phyloP scores from a whole-genome alignment of 37 sponge, comb jelly and placozoan genomes.

The Agelas oroides region DNA sequence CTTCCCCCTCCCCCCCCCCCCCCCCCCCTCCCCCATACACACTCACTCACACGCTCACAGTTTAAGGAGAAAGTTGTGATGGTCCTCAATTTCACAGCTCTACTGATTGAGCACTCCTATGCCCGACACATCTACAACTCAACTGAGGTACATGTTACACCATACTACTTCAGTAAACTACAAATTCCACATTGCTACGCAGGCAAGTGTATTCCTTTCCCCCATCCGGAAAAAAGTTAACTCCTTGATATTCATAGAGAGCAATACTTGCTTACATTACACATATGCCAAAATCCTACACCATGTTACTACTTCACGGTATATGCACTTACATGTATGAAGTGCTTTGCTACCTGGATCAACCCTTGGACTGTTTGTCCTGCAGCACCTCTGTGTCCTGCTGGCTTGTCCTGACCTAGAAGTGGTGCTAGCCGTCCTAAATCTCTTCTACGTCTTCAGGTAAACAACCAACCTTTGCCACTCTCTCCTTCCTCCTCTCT shows the following conservation, averaged over 20 bases:
- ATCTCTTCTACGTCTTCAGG: slow-evolving; percentile 96
- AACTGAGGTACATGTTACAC: slow-evolving; percentile 79
- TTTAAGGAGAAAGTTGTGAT: slow-evolving; percentile 68
- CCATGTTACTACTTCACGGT: too few relatives aligned
- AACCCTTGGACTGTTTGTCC: neutral
- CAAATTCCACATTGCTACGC: neutral
- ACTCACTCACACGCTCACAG: slow-evolving; percentile 4
- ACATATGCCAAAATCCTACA: too few relatives aligned
- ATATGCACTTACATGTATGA: too few relatives aligned
- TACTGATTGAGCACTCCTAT: slow-evolving; percentile 97
- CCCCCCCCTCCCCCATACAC: neutral
- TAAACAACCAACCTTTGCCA: slow-evolving; percentile 26
- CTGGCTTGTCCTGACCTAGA: slow-evolving; percentile 91
- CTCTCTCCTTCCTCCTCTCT: neutral
- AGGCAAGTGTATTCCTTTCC: neutral
- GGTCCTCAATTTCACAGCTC: slow-evolving; percentile 90
- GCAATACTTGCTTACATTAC: neutral
- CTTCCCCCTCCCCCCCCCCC: neutral
- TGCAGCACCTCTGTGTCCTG: slow-evolving; percentile 88
- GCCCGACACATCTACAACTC: slow-evolving; percentile 97
- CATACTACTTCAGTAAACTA: neutral
- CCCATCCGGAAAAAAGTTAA: neutral
- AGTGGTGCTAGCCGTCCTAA: slow-evolving; percentile 93
- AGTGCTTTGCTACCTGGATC: too few relatives aligned
- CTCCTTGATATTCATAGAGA: neutral